Conservation (phyloP, 1,140 invertebrate genomes). For the Bombus soroeensis region DNA sequence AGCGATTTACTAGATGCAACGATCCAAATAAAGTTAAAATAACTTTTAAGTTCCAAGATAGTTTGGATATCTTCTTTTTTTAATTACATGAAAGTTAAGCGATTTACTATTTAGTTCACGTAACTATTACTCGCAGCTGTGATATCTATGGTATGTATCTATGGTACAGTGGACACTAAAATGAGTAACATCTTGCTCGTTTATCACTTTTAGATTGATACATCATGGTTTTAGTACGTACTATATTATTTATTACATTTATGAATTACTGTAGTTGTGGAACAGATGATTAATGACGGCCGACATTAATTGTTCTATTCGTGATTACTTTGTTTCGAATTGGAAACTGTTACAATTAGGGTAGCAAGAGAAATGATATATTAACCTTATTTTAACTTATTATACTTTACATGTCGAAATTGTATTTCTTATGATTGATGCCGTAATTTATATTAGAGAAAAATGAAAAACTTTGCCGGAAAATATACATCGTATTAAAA, state of each 20-base stretch:
- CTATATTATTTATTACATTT: conserved; percentile 17
- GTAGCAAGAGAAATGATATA: no score
- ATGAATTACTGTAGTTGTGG: background rate
- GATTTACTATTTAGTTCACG: background rate
- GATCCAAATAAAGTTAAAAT: background rate
- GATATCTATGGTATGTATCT: background rate
- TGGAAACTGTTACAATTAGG: background rate
- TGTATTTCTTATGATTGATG: background rate
- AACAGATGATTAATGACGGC: conserved; percentile 19
- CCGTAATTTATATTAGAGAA: background rate
- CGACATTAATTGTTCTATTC: conserved; percentile 12
- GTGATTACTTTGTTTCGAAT: conserved; percentile 3
- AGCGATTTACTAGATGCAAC: background rate
- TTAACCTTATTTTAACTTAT: background rate
- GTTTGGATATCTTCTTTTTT: background rate
- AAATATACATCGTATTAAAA: background rate
- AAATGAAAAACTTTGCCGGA: no score
- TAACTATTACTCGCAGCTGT: conserved; percentile 1
- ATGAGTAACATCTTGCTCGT: conserved; percentile 43
- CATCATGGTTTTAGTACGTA: conserved; percentile 2
- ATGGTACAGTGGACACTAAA: background rate
- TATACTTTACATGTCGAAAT: background rate
- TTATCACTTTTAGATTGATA: conserved; percentile 47
- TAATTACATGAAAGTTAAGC: background rate
- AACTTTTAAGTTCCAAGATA: background rate